Base-by-base conservation (phyloP, 2,888 invertebrate genomes). In the Congeria kusceri region DNA sequence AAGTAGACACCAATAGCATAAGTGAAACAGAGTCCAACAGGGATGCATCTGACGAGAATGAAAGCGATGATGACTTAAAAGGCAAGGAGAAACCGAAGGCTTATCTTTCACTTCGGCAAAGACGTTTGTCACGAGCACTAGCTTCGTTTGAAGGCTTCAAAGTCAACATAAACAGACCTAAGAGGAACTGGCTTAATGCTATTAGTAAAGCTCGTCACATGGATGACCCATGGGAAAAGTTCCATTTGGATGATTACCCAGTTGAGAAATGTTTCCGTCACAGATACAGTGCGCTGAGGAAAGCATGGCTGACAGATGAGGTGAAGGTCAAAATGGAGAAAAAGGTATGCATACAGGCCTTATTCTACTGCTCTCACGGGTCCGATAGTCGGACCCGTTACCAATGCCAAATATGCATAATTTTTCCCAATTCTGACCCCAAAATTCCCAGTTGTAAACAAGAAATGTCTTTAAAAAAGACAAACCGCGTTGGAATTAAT, bases 141-240 rank as follows among this genome's bases (percentile, higher is more conserved):
- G 86, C 86, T 25, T 63, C 77, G 7, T 77, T 83, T 63, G 83
- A 83, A 53, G 72, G 69, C 25, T 20, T 83, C 49, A 79, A 80
- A 53, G 77, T 78, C 23, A 78, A 73, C 57, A 61, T 72, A 18
- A 83, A 68, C 39, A 71, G 77, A 58, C 84, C 87, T 27, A 82
- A 86, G 56, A 77, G 77, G 39, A 88, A 89, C 64, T 93, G 93
- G 93, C 62, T 89, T 4, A 77, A 79, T 18, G 91, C 91, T n/a
- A 87, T 90, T 29, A 65, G 71, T 29, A 89, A 92, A 78, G 89
- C 90, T 39, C 81, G 90, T 80, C 83, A 86, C 69, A 72, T 93
- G 86, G 87, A 90, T 49, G 95, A 95, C 86, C 94, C 95, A 0
- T 95, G 95, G 95, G 92, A 93, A 77, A 90, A 93, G 74, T 94